These are phyloP conservation scores for Drosophila obscura DNA, from an alignment of 1,140 invertebrate species.

Conservation along the genomic window DNA sequence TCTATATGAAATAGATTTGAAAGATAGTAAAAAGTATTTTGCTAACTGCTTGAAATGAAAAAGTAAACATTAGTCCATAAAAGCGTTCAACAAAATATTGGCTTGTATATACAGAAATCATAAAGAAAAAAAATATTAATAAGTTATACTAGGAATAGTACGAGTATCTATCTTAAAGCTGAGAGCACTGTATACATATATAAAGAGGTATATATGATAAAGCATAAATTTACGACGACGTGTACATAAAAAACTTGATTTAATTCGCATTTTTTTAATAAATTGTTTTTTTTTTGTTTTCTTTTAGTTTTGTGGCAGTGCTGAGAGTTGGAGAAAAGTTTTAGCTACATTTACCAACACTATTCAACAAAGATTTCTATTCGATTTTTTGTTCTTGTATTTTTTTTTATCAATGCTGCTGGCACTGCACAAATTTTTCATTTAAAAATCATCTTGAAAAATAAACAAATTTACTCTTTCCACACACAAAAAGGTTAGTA, in stretches of 20 bases:
- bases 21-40: constrained; percentile 45
- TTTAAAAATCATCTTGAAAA: constrained; percentile 52
- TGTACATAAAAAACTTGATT: constrained; percentile 82
- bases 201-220: constrained; percentile 37
- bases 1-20: constrained; percentile 76
- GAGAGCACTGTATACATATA: constrained; percentile 45
- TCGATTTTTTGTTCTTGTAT: constrained; percentile 9
- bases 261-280: constrained; percentile 24
- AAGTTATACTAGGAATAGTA: constrained; percentile 38
- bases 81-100: constrained; percentile 60
- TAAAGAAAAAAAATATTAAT: constrained; percentile 19
- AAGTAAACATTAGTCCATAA: constrained; percentile 56
- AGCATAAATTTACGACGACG: constrained; percentile 75
- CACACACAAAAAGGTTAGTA: constrained; percentile 55
- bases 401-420: constrained; percentile 59
- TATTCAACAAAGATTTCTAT: constrained; percentile 57
- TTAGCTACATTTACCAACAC: constrained; percentile 72
- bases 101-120: constrained; percentile 48
- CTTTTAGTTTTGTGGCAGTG: constrained; percentile 31
- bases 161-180: constrained; percentile 43
- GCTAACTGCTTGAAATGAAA: constrained; percentile 69
- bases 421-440: constrained; percentile 61
- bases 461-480: constrained; percentile 67
- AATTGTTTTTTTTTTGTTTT: constrained; percentile 29
- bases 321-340: constrained; percentile 41